A percentile compares a stretch with the other conserved stretches of the same genome.
Conservation (phyloP, 1,140 invertebrate species). For the Temnothorax nylanderi region DNA sequence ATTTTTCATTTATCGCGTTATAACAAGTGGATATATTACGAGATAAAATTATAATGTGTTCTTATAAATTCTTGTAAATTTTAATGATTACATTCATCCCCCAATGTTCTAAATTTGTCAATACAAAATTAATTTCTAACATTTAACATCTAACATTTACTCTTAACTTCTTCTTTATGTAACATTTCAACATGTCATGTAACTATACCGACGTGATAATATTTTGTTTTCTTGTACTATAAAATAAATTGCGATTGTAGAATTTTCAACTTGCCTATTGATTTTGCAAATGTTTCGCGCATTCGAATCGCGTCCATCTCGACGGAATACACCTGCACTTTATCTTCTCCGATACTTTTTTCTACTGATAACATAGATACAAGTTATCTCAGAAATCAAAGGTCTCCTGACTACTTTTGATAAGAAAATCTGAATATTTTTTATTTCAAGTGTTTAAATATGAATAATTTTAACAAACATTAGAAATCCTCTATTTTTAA, state of each 20-base stretch:
- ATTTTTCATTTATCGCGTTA: neutral
- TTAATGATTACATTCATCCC: neutral
- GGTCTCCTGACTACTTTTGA: neutral
- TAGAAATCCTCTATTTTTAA: neutral
- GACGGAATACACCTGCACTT: neutral
- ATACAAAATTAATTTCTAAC: neutral
- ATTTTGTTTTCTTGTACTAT: neutral
- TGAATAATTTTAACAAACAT: neutral
- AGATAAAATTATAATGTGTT: neutral
- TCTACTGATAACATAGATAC: neutral
- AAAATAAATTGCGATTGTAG: neutral
- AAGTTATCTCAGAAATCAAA: neutral
- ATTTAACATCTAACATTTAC: neutral
- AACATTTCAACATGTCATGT: neutral
- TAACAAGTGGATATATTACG: neutral
- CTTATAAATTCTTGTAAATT: neutral
- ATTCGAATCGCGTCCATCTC: slow-evolving; percentile 4
- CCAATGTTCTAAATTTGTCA: neutral
- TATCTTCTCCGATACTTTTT: neutral
- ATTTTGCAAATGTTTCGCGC: slow-evolving; percentile 9
- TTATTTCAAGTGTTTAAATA: neutral
- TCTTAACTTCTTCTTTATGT: neutral
- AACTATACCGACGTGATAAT: neutral
- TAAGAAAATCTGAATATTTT: neutral
- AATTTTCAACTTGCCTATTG: neutral